Base-by-base conservation (phyloP, 2,113 vertebrate genomes). In the Anser cygnoides region DNA sequence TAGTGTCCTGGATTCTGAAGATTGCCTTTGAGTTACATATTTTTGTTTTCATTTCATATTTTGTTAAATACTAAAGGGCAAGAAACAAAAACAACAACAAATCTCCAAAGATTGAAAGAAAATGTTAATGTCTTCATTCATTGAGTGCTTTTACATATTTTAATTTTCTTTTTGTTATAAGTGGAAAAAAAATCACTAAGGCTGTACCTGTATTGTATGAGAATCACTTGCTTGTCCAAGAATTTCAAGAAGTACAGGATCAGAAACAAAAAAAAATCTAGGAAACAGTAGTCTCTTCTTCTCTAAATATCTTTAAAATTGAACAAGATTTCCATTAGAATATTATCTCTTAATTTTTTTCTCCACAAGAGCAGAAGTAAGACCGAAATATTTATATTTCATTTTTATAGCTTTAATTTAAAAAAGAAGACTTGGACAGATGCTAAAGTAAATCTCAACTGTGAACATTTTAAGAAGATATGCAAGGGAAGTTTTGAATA, bases 151-250 rank as follows among this genome's bases (percentile, higher is more conserved):
- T 59, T 61, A 17, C 6, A 4, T 72, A 37, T 17, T 49, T 5
- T 37, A 12, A 58, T 28, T 29, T 29, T 28, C 33, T 66, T 44
- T 62, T 58, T 33, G 4, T 66, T 58, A 29, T 9, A 74, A 73
- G 23, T 3, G 44, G 61, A 21, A 26, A 87, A 75, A 52, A 85
- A 70, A 49, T 22, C 2, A 72, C 13, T 63, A 49, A 55, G 6
- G 21, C 29, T 46, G 8, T 97, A 98, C 98, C 98, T 98, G 98
- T 83, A 98, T 98, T 74, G 97, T 98, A 26, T 98, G 98, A 52
- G 98, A 98, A 95, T 98, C 98, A 81, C 98, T 98, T 90, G 98
- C 98, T 97, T 98, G 98, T 76, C 98, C 98, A 81, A 98, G 98
- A 96, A 98, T 98, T 97, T 98, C 98, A 89, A 98, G 96, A 84